phyloP scores from a whole-genome alignment of 2,797 vertebrate genomes.

The Phrynocephalus forsythii region DNA sequence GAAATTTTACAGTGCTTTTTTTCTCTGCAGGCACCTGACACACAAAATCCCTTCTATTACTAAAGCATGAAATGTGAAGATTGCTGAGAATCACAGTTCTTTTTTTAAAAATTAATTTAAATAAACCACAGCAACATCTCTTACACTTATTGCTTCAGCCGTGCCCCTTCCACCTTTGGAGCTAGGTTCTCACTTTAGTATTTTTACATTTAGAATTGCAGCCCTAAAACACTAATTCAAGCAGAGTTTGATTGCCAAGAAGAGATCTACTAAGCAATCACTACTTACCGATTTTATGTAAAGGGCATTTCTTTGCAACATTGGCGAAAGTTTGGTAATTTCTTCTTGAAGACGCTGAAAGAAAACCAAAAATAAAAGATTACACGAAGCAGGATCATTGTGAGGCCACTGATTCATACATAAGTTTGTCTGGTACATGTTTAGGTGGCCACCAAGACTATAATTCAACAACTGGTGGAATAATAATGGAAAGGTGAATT shows the following conservation, averaged over 20 bases:
- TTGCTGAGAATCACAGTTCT: too few species aligned
- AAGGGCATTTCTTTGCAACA: slow-evolving; percentile 94
- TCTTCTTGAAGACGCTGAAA: slow-evolving; percentile 96
- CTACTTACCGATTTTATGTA: slow-evolving; percentile 96
- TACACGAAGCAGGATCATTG: slow-evolving; percentile 18
- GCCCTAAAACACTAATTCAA: neutral
- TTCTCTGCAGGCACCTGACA: too few species aligned
- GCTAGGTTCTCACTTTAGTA: too few species aligned
- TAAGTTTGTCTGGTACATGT: neutral
- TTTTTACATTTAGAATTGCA: too few species aligned
- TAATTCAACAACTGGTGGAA: too few species aligned
- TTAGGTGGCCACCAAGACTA: too few species aligned
- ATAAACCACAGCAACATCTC: too few species aligned
- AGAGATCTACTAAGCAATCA: neutral
- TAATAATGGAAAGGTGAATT: too few species aligned
- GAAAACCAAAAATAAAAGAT: neutral
- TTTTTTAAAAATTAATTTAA: too few species aligned
- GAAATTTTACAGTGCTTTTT: too few species aligned
- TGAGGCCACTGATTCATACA: neutral
- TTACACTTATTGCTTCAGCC: too few species aligned
- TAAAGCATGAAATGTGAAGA: neutral
- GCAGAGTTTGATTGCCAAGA: neutral
- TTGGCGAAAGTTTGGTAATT: slow-evolving; percentile 95
- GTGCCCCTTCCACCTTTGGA: too few species aligned
- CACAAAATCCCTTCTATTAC: neutral